Evolutionary conservation across 2,797 vertebrate genomes (phyloP), one percentile per base, ranked within the genome.

Genomic region (Gallinago stenura): DNA sequence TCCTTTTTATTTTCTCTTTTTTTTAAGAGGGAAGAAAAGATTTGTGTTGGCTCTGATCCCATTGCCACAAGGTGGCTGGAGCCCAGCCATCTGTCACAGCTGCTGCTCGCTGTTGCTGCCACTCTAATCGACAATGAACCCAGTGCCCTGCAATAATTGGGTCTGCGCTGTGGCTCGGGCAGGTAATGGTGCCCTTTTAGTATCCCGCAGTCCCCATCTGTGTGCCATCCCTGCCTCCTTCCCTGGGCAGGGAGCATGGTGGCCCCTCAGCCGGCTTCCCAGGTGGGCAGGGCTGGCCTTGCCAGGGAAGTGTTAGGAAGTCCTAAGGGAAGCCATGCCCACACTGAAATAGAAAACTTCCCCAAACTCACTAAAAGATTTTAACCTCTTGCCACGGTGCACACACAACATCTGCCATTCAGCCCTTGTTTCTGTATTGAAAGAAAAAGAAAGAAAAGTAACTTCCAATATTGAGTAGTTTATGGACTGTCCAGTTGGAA

Each of bases 61-160:
- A 96, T 98, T 98, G 98, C 98, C 98, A 98, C 96, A 96, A 98
- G 98, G 98, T 98, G 98, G 97, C 98, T 99, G 99, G 99, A 99
- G 98, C 98, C 61, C 77, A 90, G 99, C 99, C 99, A 99, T 99
- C 99, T 99, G 99, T 98, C 98, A 98, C 99, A 99, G 98, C 99
- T 99, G 99, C 98, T 98, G 98, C 98, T 98, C 86, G 93, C 98
- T 97, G 95, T 98, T 96, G 96, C 98, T 98, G 98, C 98, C 98
- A 98, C 98, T 99, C 98, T 98, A 98, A 99, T 98, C 98, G 98
- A 99, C 99, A 99, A 98, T 98, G 99, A 99, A 98, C 98, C 98
- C 98, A 98, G 98, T 98, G 98, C 98, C 98, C 98, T 93, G 95
- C 98, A 98, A 98, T 99, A 99, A 99, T 98, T 98, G 98, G 98